A percentile compares a stretch with the other conserved stretches of the same genome.
Conservation (phyloP, 1,140 invertebrate genomes). For the Cherax quadricarinatus region DNA sequence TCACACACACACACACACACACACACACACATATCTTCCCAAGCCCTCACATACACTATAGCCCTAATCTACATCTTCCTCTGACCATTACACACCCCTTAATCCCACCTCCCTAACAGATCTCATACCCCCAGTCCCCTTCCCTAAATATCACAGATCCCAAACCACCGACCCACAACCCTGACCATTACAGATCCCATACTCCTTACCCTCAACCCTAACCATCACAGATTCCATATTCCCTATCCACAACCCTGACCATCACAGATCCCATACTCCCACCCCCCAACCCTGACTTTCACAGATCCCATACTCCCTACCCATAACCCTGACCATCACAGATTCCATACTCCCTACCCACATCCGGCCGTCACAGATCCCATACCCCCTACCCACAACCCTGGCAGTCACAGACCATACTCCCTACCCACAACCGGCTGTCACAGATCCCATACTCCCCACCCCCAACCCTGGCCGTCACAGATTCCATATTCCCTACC, state of each 20-base stretch:
- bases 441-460: not conserved
- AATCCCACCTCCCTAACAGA: not conserved
- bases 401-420: not conserved
- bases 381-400: not conserved
- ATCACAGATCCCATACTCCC: too few relatives aligned
- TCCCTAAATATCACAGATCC: not conserved
- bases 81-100: too few relatives aligned
- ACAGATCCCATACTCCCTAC: not conserved
- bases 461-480: constrained; percentile 4
- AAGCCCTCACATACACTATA: too few relatives aligned
- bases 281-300: not conserved
- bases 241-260: too few relatives aligned
- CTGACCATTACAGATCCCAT: too few relatives aligned
- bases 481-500: too few relatives aligned
- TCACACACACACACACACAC: too few relatives aligned
- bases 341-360: not conserved
- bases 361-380: not conserved
- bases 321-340: too few relatives aligned
- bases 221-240: too few relatives aligned
- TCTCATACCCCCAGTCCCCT: too few relatives aligned
- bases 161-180: not conserved
- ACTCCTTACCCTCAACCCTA: not conserved
- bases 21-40: too few relatives aligned
- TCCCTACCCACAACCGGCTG: not conserved
- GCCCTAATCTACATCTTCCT: too few relatives aligned